A percentile compares a stretch with the other conserved stretches of the same genome.
These are phyloP conservation scores for Eupithecia subumbrata DNA, from an alignment of 2,888 invertebrate species.

Conservation along the genomic window DNA sequence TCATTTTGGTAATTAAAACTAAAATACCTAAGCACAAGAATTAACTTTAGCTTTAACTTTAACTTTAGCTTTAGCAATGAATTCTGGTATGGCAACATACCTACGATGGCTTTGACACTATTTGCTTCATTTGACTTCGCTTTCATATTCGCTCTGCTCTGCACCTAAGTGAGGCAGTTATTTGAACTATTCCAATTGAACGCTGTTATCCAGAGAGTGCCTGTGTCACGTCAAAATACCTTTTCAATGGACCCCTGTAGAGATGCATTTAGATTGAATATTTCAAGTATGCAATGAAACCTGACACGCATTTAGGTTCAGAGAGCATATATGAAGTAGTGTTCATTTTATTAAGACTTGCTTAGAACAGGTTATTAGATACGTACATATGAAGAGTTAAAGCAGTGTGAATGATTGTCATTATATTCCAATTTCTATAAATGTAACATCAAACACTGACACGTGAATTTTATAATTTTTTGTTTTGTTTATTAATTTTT, in stretches of 20 bases:
- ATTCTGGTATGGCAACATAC: background rate
- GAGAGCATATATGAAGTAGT: background rate
- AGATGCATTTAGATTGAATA: background rate
- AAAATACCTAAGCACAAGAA: too few species aligned
- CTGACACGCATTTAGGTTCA: background rate
- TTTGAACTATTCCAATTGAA: conserved; percentile 35
- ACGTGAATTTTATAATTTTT: background rate
- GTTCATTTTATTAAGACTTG: background rate
- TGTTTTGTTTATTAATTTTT: too few species aligned
- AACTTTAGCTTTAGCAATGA: too few species aligned
- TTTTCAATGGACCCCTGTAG: background rate
- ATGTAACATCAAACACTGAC: background rate
- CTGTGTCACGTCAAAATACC: background rate
- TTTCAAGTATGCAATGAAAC: background rate
- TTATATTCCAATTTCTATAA: background rate
- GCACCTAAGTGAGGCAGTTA: conserved; percentile 29
- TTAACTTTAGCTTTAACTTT: too few species aligned
- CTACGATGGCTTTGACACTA: conserved; percentile 1
- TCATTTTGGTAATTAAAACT: background rate
- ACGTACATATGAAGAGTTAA: background rate
- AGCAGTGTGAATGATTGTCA: background rate
- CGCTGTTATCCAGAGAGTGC: conserved; percentile 11
- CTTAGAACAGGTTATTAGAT: background rate
- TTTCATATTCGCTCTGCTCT: conserved; percentile 21
- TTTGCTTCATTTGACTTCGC: conserved; percentile 10